Evolutionary conservation across 2,113 vertebrate species (phyloP).

Genomic region (Pseudolaguvia tuberculata): DNA sequence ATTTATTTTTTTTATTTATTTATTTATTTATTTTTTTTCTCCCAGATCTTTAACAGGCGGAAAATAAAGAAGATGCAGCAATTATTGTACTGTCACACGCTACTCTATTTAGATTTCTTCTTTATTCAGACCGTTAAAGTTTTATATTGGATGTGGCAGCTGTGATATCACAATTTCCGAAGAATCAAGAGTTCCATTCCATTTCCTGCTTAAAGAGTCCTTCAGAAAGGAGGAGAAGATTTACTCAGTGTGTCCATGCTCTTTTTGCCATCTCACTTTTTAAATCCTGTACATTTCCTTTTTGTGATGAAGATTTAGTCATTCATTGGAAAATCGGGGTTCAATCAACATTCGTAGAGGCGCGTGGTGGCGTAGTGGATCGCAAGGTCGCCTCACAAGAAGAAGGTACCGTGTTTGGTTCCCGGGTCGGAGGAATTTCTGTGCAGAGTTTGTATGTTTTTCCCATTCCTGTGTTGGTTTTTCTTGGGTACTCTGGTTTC

Average conservation of each 20-base stretch:
- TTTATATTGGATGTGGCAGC: background rate
- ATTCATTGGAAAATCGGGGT: no score
- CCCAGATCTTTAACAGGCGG: background rate
- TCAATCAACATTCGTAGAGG: no score
- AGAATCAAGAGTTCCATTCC: background rate
- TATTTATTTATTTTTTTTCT: fast-evolving
- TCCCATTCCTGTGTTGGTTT: no score
- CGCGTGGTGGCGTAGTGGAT: no score
- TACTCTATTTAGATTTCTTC: background rate
- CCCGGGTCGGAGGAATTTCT: no score
- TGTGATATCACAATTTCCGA: constrained; percentile 6
- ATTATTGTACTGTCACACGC: constrained; percentile 8
- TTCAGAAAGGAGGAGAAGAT: background rate
- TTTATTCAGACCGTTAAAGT: background rate
- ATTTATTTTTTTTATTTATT: background rate
- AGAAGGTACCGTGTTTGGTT: no score
- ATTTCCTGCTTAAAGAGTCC: background rate
- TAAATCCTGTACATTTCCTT: background rate
- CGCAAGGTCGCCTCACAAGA: no score
- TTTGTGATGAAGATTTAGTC: no score
- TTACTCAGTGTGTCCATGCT: background rate
- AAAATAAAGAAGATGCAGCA: background rate
- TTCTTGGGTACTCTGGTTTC: no score
- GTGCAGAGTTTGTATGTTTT: no score
- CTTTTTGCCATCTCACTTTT: background rate